Percentiles rank a stretch among this genome's conserved stretches.
Evolutionary conservation across 2,888 invertebrate species (phyloP).

Genomic region (Eilema sororculum): DNA sequence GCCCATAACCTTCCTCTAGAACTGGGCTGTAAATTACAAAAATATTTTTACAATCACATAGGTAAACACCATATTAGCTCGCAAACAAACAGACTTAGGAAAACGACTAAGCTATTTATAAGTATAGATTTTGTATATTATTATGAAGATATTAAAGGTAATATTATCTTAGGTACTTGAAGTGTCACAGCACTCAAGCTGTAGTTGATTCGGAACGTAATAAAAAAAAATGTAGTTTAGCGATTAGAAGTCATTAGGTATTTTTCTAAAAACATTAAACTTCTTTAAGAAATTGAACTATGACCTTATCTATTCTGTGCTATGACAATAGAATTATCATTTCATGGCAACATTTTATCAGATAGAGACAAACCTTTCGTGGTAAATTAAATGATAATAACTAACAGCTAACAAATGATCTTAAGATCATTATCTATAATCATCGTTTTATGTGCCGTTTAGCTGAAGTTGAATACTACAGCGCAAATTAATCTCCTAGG

Average conservation of each 20-base stretch:
- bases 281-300: background rate
- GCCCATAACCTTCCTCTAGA: background rate
- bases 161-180: no score
- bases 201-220: no score
- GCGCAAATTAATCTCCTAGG: background rate
- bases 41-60: no score
- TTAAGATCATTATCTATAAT: background rate
- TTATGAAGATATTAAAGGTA: no score
- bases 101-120: no score
- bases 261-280: background rate
- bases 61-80: no score
- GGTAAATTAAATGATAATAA: constrained; percentile 15
- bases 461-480: background rate
- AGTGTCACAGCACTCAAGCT: no score
- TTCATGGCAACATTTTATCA: constrained; percentile 17
- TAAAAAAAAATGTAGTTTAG: no score
- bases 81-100: no score
- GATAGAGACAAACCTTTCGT: constrained; percentile 17
- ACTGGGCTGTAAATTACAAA: background rate
- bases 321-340: constrained; percentile 13
- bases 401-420: background rate
- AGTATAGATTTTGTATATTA: no score
- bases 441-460: background rate
- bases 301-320: no score
- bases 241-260: background rate